A percentile compares a stretch with the other conserved stretches of the same genome.
Evolutionary conservation across 1,140 invertebrate genomes (phyloP).

Genomic region (Drosophila nebulosa): DNA sequence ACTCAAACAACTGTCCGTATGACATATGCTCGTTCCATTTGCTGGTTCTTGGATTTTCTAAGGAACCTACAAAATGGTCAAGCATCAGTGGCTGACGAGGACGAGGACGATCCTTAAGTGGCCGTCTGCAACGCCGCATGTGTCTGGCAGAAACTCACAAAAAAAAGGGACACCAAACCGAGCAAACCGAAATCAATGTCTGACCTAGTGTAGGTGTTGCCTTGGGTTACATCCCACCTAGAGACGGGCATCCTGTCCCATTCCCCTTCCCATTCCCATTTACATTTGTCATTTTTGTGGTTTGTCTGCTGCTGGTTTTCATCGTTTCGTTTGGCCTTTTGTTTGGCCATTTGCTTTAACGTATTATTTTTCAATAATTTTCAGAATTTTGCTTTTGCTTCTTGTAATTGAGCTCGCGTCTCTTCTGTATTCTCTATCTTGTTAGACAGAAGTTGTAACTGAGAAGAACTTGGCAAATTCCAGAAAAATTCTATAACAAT

Average conservation of each 20-base stretch:
- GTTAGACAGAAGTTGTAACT: slow-evolving; percentile 35
- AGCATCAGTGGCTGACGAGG: slow-evolving; percentile 48
- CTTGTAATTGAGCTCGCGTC: slow-evolving; percentile 18
- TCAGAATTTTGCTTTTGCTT: slow-evolving; percentile 32
- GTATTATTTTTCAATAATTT: slow-evolving; percentile 65
- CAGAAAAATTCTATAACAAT: background rate
- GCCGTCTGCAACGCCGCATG: slow-evolving; percentile 73
- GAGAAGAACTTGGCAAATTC: background rate
- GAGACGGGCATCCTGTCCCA: slow-evolving; percentile 10
- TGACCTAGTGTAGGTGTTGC: slow-evolving; percentile 67
- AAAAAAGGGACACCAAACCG: slow-evolving; percentile 19
- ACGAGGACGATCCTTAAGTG: slow-evolving; percentile 50
- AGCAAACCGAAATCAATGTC: slow-evolving; percentile 38
- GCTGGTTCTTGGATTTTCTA: slow-evolving; percentile 37
- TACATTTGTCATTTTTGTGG: slow-evolving; percentile 73
- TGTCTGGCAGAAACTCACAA: slow-evolving; percentile 19
- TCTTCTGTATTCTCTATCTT: background rate
- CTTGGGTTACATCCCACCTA: slow-evolving; percentile 56
- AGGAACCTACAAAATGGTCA: slow-evolving; percentile 50
- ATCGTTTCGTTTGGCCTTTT: slow-evolving; percentile 30
- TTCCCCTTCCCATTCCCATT: too few relatives aligned
- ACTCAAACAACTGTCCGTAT: slow-evolving; percentile 65
- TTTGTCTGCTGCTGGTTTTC: slow-evolving; percentile 33
- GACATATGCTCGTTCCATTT: slow-evolving; percentile 48
- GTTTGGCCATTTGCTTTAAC: slow-evolving; percentile 23